These are phyloP conservation scores for Cydia pomonella DNA, from an alignment of 1,140 invertebrate genomes.

Conservation along the genomic window DNA sequence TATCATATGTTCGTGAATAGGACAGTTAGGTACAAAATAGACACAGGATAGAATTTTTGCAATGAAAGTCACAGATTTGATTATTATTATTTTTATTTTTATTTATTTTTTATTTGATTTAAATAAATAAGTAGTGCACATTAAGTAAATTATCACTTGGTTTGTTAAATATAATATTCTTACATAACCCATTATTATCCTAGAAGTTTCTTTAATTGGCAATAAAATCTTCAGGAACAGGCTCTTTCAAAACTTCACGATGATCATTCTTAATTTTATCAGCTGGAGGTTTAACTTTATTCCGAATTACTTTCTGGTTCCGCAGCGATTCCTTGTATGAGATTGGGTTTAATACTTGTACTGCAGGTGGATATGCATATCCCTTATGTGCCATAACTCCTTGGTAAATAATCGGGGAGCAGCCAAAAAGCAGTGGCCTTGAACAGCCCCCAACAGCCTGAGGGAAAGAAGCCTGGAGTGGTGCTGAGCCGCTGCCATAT, in stretches of 20 bases:
- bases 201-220: not conserved
- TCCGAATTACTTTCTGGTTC: not conserved
- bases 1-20: not conserved
- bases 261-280: not conserved
- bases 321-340: not conserved
- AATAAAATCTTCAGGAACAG: not conserved
- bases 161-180: not conserved
- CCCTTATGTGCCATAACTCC: slow-evolving; percentile 35
- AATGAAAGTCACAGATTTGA: not conserved
- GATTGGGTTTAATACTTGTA: not conserved
- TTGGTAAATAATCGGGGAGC: slow-evolving; percentile 48
- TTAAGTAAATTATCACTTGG: not conserved
- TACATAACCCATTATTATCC: not conserved
- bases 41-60: not conserved
- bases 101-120: no score
- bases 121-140: not conserved
- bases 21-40: not conserved
- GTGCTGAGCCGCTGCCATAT: not conserved
- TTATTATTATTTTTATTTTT: no score
- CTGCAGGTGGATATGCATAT: not conserved
- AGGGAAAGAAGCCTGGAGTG: not conserved
- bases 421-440: slow-evolving; percentile 50
- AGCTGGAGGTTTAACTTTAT: not conserved
- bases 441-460: slow-evolving; percentile 34
- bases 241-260: not conserved